Evolutionary conservation across 2,888 invertebrate genomes (phyloP), one percentile per base, ranked within the genome.

Genomic region (Apamea epomidion): DNA sequence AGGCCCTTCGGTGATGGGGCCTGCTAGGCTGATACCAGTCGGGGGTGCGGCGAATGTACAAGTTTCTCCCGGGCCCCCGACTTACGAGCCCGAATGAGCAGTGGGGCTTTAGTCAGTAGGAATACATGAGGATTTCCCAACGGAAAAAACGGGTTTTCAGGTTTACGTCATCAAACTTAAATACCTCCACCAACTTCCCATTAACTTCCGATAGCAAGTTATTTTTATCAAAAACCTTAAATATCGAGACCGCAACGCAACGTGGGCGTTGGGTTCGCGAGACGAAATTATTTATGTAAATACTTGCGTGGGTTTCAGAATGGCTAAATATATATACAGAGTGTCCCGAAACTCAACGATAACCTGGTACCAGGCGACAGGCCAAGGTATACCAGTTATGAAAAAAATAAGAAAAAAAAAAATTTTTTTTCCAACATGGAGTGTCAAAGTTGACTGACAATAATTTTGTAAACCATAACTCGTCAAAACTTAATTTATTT

Each of bases 231-330:
- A n/a, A 84, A 12, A 58, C 64, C 64, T 60, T 42, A 84, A 79
- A 80, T 65, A 80, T 83, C 42, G 71, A 64, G 72, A 84, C 85
- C 71, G 48, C 71, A 75, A 1, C 76, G 54, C 45, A 29, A 8
- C 32, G 83, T 80, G 71, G 80, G 80, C 74, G 74, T 42, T 5
- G 72, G 72, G 78, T 51, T 58, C 32, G 48, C 67, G 4, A 37
- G 71, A 60, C 70, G 32, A 74, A 82, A 84, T 74, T 37, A 84
- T 84, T 78, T n/a, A 74, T 14, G 29, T 64, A 60, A 14, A n/a
- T 78, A 71, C 74, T 51, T 60, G 72, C 81, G 69, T 65, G 81
- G 81, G 85, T 64, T 73, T 42, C 65, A 37, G 45, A 64, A 80
- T 85, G 45, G 54, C 16, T 37, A 70, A 76, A 80, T 76, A n/a